Evolutionary conservation across 2,797 vertebrate genomes (phyloP).

Genomic region (Pseudochirops cupreus): DNA sequence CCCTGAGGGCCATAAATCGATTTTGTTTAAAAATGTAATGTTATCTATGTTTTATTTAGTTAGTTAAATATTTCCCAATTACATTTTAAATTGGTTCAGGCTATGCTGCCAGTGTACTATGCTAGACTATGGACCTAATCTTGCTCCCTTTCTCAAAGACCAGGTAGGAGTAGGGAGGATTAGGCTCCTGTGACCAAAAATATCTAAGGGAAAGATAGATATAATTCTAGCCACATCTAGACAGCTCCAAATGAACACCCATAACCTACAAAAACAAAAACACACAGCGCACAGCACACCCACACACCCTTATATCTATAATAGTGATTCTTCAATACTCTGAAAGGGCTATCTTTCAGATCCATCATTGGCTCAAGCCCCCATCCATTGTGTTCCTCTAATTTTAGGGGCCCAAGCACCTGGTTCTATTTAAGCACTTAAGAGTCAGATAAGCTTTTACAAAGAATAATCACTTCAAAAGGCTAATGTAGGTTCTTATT

Average conservation of each 20-base stretch:
- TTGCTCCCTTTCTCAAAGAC: background rate
- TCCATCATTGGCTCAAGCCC: background rate
- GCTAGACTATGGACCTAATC: background rate
- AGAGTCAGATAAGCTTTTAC: too few species aligned
- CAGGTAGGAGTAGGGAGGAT: background rate
- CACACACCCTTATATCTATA: background rate
- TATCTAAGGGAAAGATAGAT: background rate
- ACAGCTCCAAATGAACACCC: background rate
- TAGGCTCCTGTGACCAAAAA: background rate
- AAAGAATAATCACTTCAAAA: too few species aligned
- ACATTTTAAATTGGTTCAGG: background rate
- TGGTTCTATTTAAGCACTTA: too few species aligned
- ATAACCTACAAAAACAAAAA: background rate
- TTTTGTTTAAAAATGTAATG: background rate
- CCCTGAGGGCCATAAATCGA: background rate
- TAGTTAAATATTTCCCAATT: background rate
- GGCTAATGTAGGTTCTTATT: background rate
- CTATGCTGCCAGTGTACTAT: background rate
- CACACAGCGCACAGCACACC: background rate
- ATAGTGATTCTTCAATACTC: background rate
- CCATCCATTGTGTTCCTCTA: too few species aligned
- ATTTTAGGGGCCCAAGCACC: too few species aligned
- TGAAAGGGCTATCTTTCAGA: background rate
- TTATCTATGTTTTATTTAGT: background rate
- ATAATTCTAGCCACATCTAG: background rate